These are phyloP conservation scores for Xestia ashworthii DNA, from an alignment of 2,888 invertebrate genomes.

Conservation along the genomic window DNA sequence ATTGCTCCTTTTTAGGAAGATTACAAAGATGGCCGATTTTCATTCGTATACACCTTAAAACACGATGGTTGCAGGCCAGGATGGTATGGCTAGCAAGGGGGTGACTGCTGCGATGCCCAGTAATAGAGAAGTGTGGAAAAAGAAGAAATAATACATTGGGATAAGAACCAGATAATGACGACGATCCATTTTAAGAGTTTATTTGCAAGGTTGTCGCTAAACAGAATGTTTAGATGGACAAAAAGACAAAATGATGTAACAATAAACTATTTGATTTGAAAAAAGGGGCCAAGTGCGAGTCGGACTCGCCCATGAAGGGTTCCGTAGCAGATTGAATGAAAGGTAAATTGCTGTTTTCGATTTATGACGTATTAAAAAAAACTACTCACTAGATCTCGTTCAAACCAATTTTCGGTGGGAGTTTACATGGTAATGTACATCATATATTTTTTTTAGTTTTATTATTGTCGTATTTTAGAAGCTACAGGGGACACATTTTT, in stretches of 20 bases:
- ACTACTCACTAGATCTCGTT: no score
- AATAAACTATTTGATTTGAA: no score
- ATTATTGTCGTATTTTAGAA: no score
- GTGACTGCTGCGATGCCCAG: background rate
- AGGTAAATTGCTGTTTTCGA: no score
- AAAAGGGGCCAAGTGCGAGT: no score
- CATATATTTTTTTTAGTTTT: no score
- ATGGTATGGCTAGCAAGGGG: background rate
- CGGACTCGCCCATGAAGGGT: no score
- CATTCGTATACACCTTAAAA: background rate
- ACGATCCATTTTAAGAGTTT: background rate
- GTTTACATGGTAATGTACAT: no score
- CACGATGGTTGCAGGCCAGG: background rate
- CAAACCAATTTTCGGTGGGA: no score
- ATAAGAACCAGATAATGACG: background rate
- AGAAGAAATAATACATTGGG: background rate
- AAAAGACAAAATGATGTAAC: background rate
- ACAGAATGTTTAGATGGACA: background rate
- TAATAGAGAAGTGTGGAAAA: background rate
- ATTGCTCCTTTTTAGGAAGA: background rate
- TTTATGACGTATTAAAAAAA: no score
- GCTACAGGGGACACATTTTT: no score
- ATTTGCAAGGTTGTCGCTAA: background rate
- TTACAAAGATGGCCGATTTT: background rate
- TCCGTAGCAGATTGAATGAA: no score